Evolutionary conservation across 2,888 invertebrate species (phyloP), one percentile per base, ranked within the genome.

Genomic region (Drosophila affinis): DNA sequence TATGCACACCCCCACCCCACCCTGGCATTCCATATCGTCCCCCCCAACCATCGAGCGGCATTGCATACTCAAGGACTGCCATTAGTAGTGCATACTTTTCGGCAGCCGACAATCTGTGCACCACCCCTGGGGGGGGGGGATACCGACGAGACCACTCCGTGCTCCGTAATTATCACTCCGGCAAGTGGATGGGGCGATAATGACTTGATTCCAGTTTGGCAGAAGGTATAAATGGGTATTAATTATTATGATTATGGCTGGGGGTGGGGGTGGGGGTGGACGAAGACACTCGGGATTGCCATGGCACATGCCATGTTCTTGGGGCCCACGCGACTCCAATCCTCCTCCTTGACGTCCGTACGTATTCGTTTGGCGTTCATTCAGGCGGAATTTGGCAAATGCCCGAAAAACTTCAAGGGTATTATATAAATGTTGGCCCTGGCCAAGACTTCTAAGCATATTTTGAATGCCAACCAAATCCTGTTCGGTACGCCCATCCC

Each of bases 191-290:
- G 63, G 71, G 71, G 65, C 75, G 83, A 70, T 80, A 82, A 80
- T 82, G 83, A 64, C 79, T 82, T 63, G 72, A 80, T 80, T 79
- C 54, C 69, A 62, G 59, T 47, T 34, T 49, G 61, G 54, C 62
- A 55, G 57, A 63, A 82, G 70, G 77, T 75, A 39, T 39, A 62
- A 62, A 53, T 61, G 70, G 62, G 62, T 72, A 75, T 80, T 80
- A 82, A 80, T 82, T 82, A 75, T 77, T 75, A 77, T 72, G 77
- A 77, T 80, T 82, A 80, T 76, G 76, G 52, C 47, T 60, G 60
- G 62, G 47, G 49, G 17, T 52, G 39, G 14, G 39, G 2, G n/a
- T 39, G 34, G 34, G 3, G 10, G 34, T 34, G 39, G 39, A 10
- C 27, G 24, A 58, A 58, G 69, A 70, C 49, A 69, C 69, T 69